Percentiles rank a stretch among this genome's conserved stretches.
phyloP scores from a whole-genome alignment of 1,140 invertebrate species.

The Rhagoletis zephyria region DNA sequence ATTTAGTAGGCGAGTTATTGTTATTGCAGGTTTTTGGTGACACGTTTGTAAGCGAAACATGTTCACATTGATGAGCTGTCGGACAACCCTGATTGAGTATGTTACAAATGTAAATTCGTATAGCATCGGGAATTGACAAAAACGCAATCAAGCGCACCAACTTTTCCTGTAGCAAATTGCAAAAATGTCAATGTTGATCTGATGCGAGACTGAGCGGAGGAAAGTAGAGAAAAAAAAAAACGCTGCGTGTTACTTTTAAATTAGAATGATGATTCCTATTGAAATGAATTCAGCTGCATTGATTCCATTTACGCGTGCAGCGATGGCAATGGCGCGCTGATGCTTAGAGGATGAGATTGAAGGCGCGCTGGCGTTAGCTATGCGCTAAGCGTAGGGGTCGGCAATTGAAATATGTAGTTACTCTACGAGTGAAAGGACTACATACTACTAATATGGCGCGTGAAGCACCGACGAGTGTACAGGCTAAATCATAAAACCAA shows the following conservation, averaged over 20 bases:
- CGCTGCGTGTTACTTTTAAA: background rate
- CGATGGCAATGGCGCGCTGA: background rate
- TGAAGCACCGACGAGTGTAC: background rate
- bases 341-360: background rate
- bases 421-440: too few relatives aligned
- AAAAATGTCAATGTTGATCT: background rate
- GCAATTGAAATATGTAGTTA: too few relatives aligned
- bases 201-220: background rate
- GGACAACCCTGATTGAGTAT: too few relatives aligned
- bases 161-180: background rate
- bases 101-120: too few relatives aligned
- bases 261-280: background rate
- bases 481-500: background rate
- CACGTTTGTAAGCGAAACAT: too few relatives aligned
- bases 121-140: background rate
- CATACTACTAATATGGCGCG: too few relatives aligned
- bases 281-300: background rate
- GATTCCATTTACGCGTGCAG: background rate
- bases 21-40: too few relatives aligned
- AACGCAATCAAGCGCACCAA: background rate
- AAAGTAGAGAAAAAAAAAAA: background rate
- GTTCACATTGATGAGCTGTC: too few relatives aligned
- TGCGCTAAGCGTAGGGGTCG: background rate
- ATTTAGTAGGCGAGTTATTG: too few relatives aligned
- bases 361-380: background rate